Evolutionary conservation across 2,113 vertebrate genomes (phyloP).

Genomic region (Microcebus griseorufus): DNA sequence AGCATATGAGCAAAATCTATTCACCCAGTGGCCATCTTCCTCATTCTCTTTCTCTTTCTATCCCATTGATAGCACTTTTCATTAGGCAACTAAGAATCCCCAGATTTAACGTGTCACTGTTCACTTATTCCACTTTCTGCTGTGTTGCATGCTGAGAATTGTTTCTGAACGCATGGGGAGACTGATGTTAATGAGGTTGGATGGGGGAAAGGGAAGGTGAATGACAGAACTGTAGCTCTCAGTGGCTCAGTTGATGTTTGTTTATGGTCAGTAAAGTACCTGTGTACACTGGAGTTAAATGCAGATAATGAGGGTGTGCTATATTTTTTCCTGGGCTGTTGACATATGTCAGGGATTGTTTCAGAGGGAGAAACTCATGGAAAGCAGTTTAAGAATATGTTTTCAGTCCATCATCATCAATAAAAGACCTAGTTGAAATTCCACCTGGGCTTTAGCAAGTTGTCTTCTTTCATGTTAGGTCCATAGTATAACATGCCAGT

Average conservation of each 20-base stretch:
- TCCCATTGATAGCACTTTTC: background rate
- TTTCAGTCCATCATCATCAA: background rate
- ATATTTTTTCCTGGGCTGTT: background rate
- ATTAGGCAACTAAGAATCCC: background rate
- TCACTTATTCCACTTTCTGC: background rate
- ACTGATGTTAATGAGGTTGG: background rate
- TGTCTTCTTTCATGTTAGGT: background rate
- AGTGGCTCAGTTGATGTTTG: background rate
- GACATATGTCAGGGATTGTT: background rate
- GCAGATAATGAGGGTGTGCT: background rate
- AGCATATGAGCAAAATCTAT: background rate
- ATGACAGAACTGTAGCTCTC: background rate
- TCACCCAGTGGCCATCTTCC: background rate
- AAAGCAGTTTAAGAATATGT: background rate
- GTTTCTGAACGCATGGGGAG: background rate
- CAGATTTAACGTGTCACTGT: background rate
- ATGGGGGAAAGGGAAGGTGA: background rate
- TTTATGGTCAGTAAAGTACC: background rate
- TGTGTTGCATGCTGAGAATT: background rate
- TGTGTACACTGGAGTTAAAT: background rate
- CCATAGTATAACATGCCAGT: background rate
- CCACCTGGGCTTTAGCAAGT: background rate
- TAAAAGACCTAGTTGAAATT: slow-evolving; percentile 26
- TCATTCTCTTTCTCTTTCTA: background rate
- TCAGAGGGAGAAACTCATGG: background rate